These are phyloP conservation scores for Drosophila mayri DNA, from an alignment of 1,140 invertebrate species.

Conservation along the genomic window DNA sequence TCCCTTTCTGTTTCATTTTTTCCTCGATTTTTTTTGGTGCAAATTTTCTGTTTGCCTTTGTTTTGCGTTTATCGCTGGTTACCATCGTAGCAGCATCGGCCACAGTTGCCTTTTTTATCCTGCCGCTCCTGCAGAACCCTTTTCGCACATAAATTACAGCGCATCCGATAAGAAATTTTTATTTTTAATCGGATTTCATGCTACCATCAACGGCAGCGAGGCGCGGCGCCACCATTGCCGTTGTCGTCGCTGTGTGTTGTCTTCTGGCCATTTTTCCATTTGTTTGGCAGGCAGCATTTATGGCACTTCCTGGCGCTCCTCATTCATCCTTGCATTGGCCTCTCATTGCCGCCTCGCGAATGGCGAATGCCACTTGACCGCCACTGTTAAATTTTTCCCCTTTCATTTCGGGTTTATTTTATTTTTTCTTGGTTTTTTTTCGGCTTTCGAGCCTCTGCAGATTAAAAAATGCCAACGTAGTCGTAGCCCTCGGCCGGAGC, in stretches of 20 bases:
- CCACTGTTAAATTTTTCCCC: slow-evolving; percentile 43
- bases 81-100: slow-evolving; percentile 68
- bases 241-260: slow-evolving; percentile 56
- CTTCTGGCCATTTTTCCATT: slow-evolving; percentile 53
- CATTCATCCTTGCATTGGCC: slow-evolving; percentile 57
- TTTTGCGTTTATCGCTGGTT: slow-evolving; percentile 81
- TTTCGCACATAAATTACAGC: slow-evolving; percentile 85
- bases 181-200: slow-evolving; percentile 85
- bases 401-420: slow-evolving; percentile 31
- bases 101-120: slow-evolving; percentile 64
- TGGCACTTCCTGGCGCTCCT: slow-evolving; percentile 70
- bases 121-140: slow-evolving; percentile 71
- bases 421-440: slow-evolving; percentile 21
- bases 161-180: slow-evolving; percentile 84
- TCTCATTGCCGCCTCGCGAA: slow-evolving; percentile 43
- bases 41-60: slow-evolving; percentile 78
- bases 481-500: slow-evolving; percentile 24
- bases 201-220: slow-evolving; percentile 67
- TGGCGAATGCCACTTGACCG: slow-evolving; percentile 67
- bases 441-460: slow-evolving; percentile 42
- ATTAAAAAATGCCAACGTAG: slow-evolving; percentile 71
- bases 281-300: slow-evolving; percentile 76
- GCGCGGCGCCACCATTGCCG: slow-evolving; percentile 32
- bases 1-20: slow-evolving; percentile 12
- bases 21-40: slow-evolving; percentile 46